Percentiles rank a stretch among this genome's conserved stretches.
phyloP scores from a whole-genome alignment of 2,113 vertebrate genomes.

The Crotophaga sulcirostris region DNA sequence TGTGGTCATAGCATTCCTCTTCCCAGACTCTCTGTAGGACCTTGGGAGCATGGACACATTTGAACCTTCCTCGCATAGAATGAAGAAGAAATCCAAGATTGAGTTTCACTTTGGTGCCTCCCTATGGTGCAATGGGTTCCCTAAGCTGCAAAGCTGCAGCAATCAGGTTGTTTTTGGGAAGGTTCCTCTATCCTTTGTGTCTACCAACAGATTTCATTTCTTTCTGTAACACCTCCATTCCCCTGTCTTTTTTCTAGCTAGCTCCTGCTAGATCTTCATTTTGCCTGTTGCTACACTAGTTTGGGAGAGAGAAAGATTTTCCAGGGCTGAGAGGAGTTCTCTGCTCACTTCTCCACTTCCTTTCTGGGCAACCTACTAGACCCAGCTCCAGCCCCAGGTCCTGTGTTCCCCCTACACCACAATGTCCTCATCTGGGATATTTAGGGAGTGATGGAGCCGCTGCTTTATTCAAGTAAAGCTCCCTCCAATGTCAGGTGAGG shows the following conservation, averaged over 20 bases:
- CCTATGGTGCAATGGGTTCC: neutral
- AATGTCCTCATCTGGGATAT: neutral
- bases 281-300: neutral
- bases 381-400: neutral
- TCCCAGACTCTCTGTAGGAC: neutral
- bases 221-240: neutral
- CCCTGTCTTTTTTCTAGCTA: neutral
- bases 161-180: neutral
- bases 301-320: neutral
- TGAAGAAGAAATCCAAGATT: neutral
- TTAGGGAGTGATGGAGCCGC: neutral
- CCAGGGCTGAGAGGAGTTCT: neutral
- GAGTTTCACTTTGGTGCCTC: neutral
- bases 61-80: neutral
- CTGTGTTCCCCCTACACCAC: neutral
- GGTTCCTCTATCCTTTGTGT: neutral
- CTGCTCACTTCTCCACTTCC: neutral
- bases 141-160: neutral
- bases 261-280: neutral
- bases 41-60: conserved; percentile 2
- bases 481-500: neutral
- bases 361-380: neutral
- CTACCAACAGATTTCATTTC: neutral
- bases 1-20: neutral
- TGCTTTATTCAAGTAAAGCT: neutral